Percentiles rank a stretch among this genome's conserved stretches.
phyloP scores from a whole-genome alignment of 2,113 vertebrate species.

The Nanorana parkeri region DNA sequence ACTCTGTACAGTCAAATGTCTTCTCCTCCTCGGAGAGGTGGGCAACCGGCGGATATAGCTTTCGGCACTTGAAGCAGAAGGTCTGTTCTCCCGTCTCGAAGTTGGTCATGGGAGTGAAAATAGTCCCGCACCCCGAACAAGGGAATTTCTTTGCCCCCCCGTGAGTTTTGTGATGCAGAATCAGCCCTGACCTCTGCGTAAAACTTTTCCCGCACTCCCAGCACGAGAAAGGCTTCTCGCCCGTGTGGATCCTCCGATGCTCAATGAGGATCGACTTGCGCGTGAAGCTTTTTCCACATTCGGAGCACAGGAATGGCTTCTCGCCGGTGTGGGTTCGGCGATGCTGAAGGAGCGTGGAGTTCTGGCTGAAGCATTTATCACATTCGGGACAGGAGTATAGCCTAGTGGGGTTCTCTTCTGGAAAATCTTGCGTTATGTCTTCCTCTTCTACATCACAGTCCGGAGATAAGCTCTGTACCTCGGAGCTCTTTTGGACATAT shows the following conservation, averaged over 20 bases:
- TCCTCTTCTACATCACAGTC: too few relatives aligned
- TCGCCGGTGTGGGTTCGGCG: neutral
- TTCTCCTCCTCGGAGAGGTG: too few relatives aligned
- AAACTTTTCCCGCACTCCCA: slow-evolving; percentile 36
- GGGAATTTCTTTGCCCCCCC: slow-evolving; percentile 29
- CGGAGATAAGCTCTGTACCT: too few relatives aligned
- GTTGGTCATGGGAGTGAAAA: slow-evolving; percentile 16
- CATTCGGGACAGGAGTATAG: neutral
- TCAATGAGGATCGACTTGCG: slow-evolving; percentile 24
- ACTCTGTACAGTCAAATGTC: too few relatives aligned
- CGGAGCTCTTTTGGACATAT: too few relatives aligned
- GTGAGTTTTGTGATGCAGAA: slow-evolving; percentile 36
- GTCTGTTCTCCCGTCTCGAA: too few relatives aligned
- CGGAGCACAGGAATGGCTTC: slow-evolving; percentile 6
- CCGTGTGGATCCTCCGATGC: slow-evolving; percentile 30
- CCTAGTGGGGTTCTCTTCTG: neutral
- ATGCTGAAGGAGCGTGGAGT: neutral
- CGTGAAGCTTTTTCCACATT: slow-evolving; percentile 41
- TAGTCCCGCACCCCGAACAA: slow-evolving; percentile 42
- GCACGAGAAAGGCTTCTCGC: slow-evolving; percentile 52
- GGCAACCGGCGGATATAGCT: too few relatives aligned
- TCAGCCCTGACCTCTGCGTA: slow-evolving; percentile 21
- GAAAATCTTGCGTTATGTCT: too few relatives aligned
- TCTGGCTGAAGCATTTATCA: neutral
- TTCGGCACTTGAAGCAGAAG: too few relatives aligned